phyloP scores from a whole-genome alignment of 2,888 invertebrate genomes.

The Cetonia aurata region DNA sequence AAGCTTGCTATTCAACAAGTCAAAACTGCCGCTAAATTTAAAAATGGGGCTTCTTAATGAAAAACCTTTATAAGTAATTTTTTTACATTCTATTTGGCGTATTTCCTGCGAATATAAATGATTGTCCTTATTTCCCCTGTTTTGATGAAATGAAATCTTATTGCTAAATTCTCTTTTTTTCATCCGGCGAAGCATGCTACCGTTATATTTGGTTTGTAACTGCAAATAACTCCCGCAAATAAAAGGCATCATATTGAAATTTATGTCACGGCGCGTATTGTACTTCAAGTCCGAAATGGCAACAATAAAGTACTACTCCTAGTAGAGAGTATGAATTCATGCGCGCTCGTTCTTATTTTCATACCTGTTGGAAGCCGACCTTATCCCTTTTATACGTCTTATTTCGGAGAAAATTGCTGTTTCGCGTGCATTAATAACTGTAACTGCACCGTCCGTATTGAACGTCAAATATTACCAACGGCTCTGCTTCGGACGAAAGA shows the following conservation, averaged over 20 bases:
- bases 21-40: too few species aligned
- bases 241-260: constrained; percentile 18
- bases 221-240: constrained; percentile 10
- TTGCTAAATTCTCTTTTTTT: constrained; percentile 1
- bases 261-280: constrained; percentile 10
- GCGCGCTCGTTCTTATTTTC: neutral
- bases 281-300: constrained; percentile 15
- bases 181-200: constrained; percentile 1
- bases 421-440: constrained; percentile 31
- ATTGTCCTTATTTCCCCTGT: neutral
- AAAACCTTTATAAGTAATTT: too few species aligned
- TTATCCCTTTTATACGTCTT: constrained; percentile 26
- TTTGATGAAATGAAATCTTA: constrained; percentile 3
- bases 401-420: constrained; percentile 2
- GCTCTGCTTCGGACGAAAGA: neutral
- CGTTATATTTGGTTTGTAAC: constrained; percentile 1
- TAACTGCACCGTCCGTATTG: neutral
- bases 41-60: too few species aligned
- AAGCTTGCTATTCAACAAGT: too few species aligned
- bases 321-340: constrained; percentile 5
- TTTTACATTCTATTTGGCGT: too few species aligned
- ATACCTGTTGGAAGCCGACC: constrained; percentile 18
- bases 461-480: constrained; percentile 8
- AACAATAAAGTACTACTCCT: constrained; percentile 11
- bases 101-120: too few species aligned